Evolutionary conservation across 2,113 vertebrate species (phyloP), one percentile per base, ranked within the genome.

Genomic region (Dasyurus viverrinus): DNA sequence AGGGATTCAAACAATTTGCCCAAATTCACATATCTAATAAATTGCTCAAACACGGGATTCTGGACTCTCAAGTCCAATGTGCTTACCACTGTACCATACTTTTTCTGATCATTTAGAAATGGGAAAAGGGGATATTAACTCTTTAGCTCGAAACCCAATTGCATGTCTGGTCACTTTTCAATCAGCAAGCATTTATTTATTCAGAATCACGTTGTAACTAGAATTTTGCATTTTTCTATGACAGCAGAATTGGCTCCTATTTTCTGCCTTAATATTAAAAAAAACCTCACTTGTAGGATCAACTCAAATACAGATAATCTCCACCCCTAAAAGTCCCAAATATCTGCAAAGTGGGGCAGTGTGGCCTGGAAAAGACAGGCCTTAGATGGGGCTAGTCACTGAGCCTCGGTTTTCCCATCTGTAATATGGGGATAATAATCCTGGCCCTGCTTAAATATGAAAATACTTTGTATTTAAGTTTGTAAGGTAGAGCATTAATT

Each of bases 281-380:
- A 84, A 68, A 84, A 84, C 16, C 68, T 42, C 68, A 84, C 68
- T 84, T 22, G 36, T 42, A 84, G 36, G 1, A 19, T n/a, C 36
- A 42, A 42, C n/a, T 84, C 68, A 42, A 84, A 42, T 42, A 3
- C 30, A n/a, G 30, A n/a, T 36, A 27, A 68, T 68, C 16, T 68
- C 60, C 4, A 68, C 3, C 46, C 1, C 22, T 50, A 95, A 92
- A 93, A 89, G 90, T 94, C 92, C 30, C 54, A 93, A 42, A 84
- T 12, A 7, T 55, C 92, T 84, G 47, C 0, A 47, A 54, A 42
- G 46, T 55, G 92, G 93, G 91, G 90, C 90, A 92, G 89, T n/a
- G 36, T 42, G 19, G 68, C 36, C 19, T 5, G n/a, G 36, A 42
- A 42, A 22, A n/a, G n/a, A 36, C 57, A 36, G 12, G 68, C 36